A percentile compares a stretch with the other conserved stretches of the same genome.
phyloP scores from a whole-genome alignment of 2,113 vertebrate genomes.

The Tretioscincus oriximinensis region DNA sequence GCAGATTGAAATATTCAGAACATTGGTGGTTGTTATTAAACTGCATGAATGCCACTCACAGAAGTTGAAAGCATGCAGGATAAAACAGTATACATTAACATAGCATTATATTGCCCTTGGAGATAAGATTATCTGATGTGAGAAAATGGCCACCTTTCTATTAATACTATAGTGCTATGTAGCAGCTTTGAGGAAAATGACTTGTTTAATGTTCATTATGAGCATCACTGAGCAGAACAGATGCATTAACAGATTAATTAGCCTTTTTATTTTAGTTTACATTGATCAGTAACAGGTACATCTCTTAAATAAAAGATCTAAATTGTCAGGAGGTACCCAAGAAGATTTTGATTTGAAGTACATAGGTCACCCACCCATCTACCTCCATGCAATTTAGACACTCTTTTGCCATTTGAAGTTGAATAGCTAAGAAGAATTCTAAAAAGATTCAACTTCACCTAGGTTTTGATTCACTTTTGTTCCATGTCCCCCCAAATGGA shows the following conservation, averaged over 20 bases:
- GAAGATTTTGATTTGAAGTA: not conserved
- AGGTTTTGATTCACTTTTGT: too few species aligned
- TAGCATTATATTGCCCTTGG: conserved; percentile 68
- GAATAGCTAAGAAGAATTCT: not conserved
- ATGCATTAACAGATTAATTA: conserved; percentile 67
- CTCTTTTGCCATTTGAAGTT: not conserved
- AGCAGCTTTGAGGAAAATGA: conserved; percentile 60
- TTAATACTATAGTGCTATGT: conserved; percentile 49
- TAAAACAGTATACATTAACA: conserved; percentile 66
- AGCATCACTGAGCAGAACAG: conserved; percentile 51
- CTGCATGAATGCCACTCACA: conserved; percentile 56
- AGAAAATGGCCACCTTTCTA: conserved; percentile 68
- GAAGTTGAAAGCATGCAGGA: conserved; percentile 41
- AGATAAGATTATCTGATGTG: conserved; percentile 70
- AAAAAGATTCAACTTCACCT: not conserved
- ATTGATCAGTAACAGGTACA: conserved; percentile 57
- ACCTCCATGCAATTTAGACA: conserved; percentile 1
- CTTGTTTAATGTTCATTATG: conserved; percentile 65
- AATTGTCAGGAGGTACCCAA: conserved; percentile 27
- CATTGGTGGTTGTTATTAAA: conserved; percentile 48
- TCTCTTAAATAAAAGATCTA: conserved; percentile 25
- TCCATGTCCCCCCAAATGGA: too few species aligned
- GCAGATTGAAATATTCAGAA: conserved; percentile 20
- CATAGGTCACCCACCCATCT: not conserved
- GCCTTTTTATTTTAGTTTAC: conserved; percentile 57